Evolutionary conservation across 2,888 invertebrate species (phyloP), one percentile per base, ranked within the genome.

Genomic region (Agriotes lineatus): DNA sequence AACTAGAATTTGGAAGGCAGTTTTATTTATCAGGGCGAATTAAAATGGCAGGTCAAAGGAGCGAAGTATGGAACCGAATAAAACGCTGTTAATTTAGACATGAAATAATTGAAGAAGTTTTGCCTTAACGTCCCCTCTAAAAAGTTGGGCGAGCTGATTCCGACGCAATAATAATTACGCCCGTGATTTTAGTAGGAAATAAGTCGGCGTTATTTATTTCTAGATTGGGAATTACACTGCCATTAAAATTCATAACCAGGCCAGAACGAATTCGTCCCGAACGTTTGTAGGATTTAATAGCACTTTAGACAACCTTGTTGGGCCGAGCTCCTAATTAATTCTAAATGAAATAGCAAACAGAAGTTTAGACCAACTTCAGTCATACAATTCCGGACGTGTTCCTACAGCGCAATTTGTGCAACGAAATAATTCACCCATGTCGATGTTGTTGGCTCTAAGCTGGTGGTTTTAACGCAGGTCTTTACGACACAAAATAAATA

Each of bases 311-410:
- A 39, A 20, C n/a, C 16, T 18, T 35, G 35, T 12, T 37, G 18
- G 37, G 39, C 20, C 52, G 52, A 52, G 52, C 25, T 52, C 22
- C 30, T 52, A 56, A 56, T 56, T 56, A 56, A 56, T 39, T 35
- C 37, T 35, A 37, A 37, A 56, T 56, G 19, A 56, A 56, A 56
- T 12, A 22, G 22, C 35, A 56, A 52, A 56, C 37, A 56, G 33
- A 52, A 37, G 35, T 56, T 56, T 56, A 37, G 39, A 37, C 37
- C 37, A 56, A 19, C 56, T 37, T 37, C 19, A 56, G 33, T 56
- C 56, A 37, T 33, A 33, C 52, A 2, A 39, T 37, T 56, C 5
- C 14, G 5, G 14, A 16, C 22, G 30, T 50, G 16, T 30, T 12
- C 30, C 4, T 1, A 20, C 2, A 2, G 20, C n/a, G 12, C 12